Evolutionary conservation across 2,888 invertebrate species (phyloP), one percentile per base, ranked within the genome.

Genomic region (Protonemura montana): DNA sequence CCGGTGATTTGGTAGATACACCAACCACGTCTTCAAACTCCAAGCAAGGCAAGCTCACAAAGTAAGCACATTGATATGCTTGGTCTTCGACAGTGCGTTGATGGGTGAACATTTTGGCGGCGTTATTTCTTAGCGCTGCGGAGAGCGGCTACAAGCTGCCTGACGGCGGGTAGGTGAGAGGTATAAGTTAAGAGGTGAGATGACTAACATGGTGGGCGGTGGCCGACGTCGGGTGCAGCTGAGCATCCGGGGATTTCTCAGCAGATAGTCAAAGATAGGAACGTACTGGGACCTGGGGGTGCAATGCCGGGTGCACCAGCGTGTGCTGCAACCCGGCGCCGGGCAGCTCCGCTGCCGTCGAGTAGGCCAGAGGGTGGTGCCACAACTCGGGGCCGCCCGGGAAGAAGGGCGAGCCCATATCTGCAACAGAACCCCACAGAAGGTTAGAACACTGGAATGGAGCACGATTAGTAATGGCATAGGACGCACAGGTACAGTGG

Each of bases 221-320:
- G 88, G 89, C 88, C 87, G 88, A 88, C 88, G 88, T 88, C 88
- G 87, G 88, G 85, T 89, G 88, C 87, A 91, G 92, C 91, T 92
- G 93, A 91, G 92, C 92, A 92, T 93, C 93, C 93, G 92, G 91
- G 92, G 94, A 94, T 94, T 96, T 95, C 94, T 95, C 95, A 94
- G 95, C 95, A 96, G 97, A 96, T 97, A 97, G 97, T 97, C 97
- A 97, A 95, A 97, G 97, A 95, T 97, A 97, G 93, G 97, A 97
- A 93, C 97, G 97, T 92, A 98, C 98, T 92, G 98, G 98, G 93
- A 98, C 97, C 95, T 98, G 98, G 92, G 98, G 97, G 94, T 98
- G 98, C 93, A 98, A 95, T 93, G 98, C 98, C 92, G 98, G 98
- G 93, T 98, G 98, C 91, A 98, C 97, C 91, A 98, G 95, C 89